These are phyloP conservation scores for Carabus problematicus DNA, from an alignment of 2,888 invertebrate species.

Conservation along the genomic window DNA sequence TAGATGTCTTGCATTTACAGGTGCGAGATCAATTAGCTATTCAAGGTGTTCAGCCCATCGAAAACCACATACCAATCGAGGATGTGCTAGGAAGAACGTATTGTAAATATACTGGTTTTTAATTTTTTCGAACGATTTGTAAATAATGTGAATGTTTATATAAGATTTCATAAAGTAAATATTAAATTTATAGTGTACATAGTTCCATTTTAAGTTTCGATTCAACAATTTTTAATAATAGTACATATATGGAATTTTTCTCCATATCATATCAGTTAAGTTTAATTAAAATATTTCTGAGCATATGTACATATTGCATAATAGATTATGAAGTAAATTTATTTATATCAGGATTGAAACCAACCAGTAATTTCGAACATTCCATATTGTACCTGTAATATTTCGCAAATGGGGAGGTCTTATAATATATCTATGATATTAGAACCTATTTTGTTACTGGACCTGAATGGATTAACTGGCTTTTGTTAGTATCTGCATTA, in stretches of 20 bases:
- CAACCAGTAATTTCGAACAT: background rate
- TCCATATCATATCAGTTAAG: too few species aligned
- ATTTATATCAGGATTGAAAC: background rate
- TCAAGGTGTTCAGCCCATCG: slow-evolving; percentile 64
- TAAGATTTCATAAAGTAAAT: slow-evolving; percentile 4
- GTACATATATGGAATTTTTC: too few species aligned
- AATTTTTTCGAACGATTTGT: background rate
- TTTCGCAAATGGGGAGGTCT: too few species aligned
- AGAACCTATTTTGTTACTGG: too few species aligned
- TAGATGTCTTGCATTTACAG: slow-evolving; percentile 52
- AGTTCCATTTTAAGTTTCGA: background rate
- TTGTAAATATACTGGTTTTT: slow-evolving; percentile 61
- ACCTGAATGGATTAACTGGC: too few species aligned
- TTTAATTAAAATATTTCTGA: too few species aligned
- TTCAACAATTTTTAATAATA: too few species aligned
- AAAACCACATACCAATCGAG: slow-evolving; percentile 65
- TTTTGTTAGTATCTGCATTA: too few species aligned
- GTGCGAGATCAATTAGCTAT: slow-evolving; percentile 65
- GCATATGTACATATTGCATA: too few species aligned
- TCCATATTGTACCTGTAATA: background rate
- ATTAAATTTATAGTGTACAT: background rate
- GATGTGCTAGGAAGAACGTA: slow-evolving; percentile 66
- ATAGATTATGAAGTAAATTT: too few species aligned
- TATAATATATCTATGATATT: too few species aligned
- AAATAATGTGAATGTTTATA: slow-evolving; percentile 11